phyloP scores from a whole-genome alignment of 2,888 invertebrate species.

The Leptura quadrifasciata region DNA sequence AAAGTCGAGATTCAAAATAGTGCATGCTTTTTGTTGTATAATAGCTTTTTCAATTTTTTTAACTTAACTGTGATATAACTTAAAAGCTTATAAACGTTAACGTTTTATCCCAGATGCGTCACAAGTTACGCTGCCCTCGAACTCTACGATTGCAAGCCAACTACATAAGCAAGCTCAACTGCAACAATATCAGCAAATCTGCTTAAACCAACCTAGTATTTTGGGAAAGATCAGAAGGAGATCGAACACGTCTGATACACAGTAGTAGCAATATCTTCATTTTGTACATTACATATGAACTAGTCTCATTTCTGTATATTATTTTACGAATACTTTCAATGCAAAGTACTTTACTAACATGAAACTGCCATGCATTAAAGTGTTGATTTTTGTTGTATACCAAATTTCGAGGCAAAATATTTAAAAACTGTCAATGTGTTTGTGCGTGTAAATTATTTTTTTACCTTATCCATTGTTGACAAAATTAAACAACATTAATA shows the following conservation, averaged over 20 bases:
- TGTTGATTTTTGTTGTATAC: slow-evolving; percentile 39
- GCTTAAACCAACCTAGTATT: slow-evolving; percentile 66
- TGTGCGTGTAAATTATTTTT: not conserved
- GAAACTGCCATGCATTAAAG: slow-evolving; percentile 55
- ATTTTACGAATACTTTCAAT: slow-evolving; percentile 48
- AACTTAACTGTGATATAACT: slow-evolving; percentile 57
- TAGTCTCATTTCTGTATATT: slow-evolving; percentile 56
- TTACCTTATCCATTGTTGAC: not conserved
- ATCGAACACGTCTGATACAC: slow-evolving; percentile 70
- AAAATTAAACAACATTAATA: not conserved
- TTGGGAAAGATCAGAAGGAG: slow-evolving; percentile 69
- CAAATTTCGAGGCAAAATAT: slow-evolving; percentile 39
- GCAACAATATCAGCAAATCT: slow-evolving; percentile 70
- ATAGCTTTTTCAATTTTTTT: slow-evolving; percentile 42
- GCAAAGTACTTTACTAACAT: slow-evolving; percentile 55
- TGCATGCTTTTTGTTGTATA: slow-evolving; percentile 58
- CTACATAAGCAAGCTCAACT: slow-evolving; percentile 70
- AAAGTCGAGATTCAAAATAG: slow-evolving; percentile 45
- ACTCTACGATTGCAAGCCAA: slow-evolving; percentile 64
- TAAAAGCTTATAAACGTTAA: slow-evolving; percentile 53
- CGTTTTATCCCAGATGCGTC: slow-evolving; percentile 66
- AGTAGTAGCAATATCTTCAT: slow-evolving; percentile 64
- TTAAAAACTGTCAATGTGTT: not conserved
- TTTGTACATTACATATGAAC: slow-evolving; percentile 58
- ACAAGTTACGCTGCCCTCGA: slow-evolving; percentile 65